Evolutionary conservation across 2,888 invertebrate genomes (phyloP).

Genomic region (Temnothorax unifasciatus): DNA sequence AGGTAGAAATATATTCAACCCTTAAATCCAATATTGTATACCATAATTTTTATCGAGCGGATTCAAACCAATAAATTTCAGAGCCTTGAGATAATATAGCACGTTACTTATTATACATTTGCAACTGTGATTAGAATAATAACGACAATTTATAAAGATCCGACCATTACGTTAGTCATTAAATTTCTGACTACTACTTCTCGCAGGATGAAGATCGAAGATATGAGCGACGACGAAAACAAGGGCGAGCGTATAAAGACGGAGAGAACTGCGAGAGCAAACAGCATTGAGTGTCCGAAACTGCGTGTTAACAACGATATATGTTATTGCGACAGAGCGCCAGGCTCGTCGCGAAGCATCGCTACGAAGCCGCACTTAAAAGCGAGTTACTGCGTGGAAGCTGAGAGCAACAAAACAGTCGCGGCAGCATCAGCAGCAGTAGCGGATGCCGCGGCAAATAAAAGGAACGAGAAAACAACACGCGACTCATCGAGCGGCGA

Average conservation of each 20-base stretch:
- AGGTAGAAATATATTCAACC: constrained; percentile 69
- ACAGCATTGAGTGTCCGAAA: neutral
- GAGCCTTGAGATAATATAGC: neutral
- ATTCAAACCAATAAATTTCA: neutral
- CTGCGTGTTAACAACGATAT: constrained; percentile 58
- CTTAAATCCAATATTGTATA: neutral
- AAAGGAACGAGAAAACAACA: constrained; percentile 37
- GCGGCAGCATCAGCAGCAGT: neutral
- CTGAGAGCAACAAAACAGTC: constrained; percentile 36
- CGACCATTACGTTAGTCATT: neutral
- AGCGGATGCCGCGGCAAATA: constrained; percentile 25
- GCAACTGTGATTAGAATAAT: neutral
- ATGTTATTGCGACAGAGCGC: constrained; percentile 79
- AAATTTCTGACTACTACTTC: constrained; percentile 17
- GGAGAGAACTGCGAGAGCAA: constrained; percentile 73
- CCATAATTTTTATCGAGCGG: neutral
- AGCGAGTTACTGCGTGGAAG: constrained; percentile 72
- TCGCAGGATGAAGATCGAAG: constrained; percentile 78
- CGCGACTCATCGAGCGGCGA: constrained; percentile 46
- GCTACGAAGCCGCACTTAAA: constrained; percentile 76
- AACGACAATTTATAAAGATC: neutral
- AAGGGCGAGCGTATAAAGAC: constrained; percentile 13
- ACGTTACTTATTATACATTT: neutral
- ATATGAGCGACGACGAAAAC: neutral
- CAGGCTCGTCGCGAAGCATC: constrained; percentile 75